Conservation (phyloP, 2,888 invertebrate species). For the Zootermopsis nevadensis region DNA sequence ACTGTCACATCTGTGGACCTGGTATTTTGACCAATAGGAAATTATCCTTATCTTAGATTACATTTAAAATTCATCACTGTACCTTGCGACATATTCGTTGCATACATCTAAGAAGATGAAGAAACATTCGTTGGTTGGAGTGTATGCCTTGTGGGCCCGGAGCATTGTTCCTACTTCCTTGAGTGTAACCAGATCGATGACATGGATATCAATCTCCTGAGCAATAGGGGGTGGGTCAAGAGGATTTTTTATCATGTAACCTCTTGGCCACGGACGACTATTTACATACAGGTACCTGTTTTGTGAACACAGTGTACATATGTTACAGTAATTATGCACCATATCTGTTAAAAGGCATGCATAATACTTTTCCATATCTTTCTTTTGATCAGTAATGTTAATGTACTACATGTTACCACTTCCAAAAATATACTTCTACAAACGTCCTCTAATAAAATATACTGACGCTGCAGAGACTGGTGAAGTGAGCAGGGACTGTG, state of each 20-base stretch:
- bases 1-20: no score
- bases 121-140: slow-evolving; percentile 86
- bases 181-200: slow-evolving; percentile 82
- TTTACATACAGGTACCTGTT: slow-evolving; percentile 79
- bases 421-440: no score
- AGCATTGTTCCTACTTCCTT: slow-evolving; percentile 82
- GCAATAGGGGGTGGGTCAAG: slow-evolving; percentile 86
- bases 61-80: no score
- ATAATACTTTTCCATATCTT: no score
- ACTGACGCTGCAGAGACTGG: no score
- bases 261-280: slow-evolving; percentile 83
- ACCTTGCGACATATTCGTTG: slow-evolving; percentile 86
- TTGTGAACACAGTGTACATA: not conserved
- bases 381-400: no score
- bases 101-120: slow-evolving; percentile 88
- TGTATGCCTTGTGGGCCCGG: slow-evolving; percentile 83
- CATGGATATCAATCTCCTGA: slow-evolving; percentile 88
- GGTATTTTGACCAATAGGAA: no score
- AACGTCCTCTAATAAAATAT: no score
- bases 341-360: no score
- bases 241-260: slow-evolving; percentile 79
- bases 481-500: no score
- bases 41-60: not conserved
- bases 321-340: no score
- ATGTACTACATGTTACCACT: no score